Evolutionary conservation across 2,113 vertebrate genomes (phyloP).

Genomic region (Ia io): DNA sequence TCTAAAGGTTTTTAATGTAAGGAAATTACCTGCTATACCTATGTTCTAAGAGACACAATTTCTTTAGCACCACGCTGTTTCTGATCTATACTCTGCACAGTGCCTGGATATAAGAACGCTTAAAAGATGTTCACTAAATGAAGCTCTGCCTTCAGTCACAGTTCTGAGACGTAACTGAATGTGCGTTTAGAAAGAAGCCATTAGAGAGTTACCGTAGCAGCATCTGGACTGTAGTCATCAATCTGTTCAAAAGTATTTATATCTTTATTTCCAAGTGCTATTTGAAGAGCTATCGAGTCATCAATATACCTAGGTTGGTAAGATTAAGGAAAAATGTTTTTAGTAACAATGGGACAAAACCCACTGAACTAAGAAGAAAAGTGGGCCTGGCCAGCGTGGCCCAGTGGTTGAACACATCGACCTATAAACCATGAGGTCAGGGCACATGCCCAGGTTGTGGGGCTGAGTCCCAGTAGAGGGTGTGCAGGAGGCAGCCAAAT

Average conservation of each 20-base stretch:
- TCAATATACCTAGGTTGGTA: slow-evolving; percentile 86
- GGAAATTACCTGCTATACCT: background rate
- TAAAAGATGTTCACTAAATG: background rate
- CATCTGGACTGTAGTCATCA: slow-evolving; percentile 91
- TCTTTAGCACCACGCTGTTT: background rate
- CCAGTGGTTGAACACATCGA: too few relatives aligned
- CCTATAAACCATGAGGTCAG: too few relatives aligned
- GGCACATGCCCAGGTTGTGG: too few relatives aligned
- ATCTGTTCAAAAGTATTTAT: slow-evolving; percentile 90
- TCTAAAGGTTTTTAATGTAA: background rate
- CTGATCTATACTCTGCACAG: background rate
- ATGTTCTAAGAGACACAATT: background rate
- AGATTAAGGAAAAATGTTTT: slow-evolving; percentile 83
- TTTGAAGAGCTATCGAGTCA: slow-evolving; percentile 89
- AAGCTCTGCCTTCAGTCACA: background rate
- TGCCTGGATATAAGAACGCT: background rate
- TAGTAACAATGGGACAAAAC: background rate
- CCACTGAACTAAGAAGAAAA: background rate
- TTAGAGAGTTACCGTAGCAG: slow-evolving; percentile 68
- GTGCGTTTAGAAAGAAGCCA: background rate
- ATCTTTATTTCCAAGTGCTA: slow-evolving; percentile 95
- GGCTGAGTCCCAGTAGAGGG: too few relatives aligned
- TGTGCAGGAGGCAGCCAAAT: too few relatives aligned
- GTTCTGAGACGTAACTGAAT: background rate
- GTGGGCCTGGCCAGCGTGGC: too few relatives aligned